Base-by-base conservation (phyloP, 2,888 invertebrate species). In the Pheosia tremula region DNA sequence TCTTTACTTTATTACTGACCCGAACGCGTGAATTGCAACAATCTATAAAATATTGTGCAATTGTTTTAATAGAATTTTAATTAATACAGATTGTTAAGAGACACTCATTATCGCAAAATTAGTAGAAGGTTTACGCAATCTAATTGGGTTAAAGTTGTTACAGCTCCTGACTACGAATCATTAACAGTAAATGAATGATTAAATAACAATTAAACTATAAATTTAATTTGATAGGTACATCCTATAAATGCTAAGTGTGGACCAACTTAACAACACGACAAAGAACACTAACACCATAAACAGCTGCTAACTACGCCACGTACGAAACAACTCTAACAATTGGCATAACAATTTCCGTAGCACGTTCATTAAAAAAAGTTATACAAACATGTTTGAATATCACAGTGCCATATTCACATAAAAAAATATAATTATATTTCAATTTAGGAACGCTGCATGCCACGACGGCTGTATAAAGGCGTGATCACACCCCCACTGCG, bases 381-480 rank as follows among this genome's bases (percentile, higher is more conserved):
- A 59, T 61, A 67, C 62, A 60, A 75, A 68, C 67, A 54, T 67
- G 61, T 7, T 57, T 57, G 60, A 55, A 50, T 58, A 69, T 66
- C 69, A 77, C 75, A 69, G 65, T 74, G 66, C 57, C 60, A 59
- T 69, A 47, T 13, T 38, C 36, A 45, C 57, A 49, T 43, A 43
- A 59, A 60, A 57, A 63, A 66, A 45, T 7, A 10, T 47, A 53
- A 50, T n/a, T 53, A 52, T 67, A 62, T 71, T 79, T 57, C 60
- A 71, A 75, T 77, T 24, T 68, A 64, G 73, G 74, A 74, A 78
- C 62, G 77, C 73, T 77, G 80, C 79, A 80, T 77, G 75, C 60
- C 67, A 61, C 64, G 54, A 50, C 11, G 52, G 61, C 54, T 62
- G 62, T 61, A 53, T 58, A 45, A 67, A 58, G 54, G 56, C 58